Base-by-base conservation (phyloP, 2,888 invertebrate species). In the Mesorhabditis spiculigera region DNA sequence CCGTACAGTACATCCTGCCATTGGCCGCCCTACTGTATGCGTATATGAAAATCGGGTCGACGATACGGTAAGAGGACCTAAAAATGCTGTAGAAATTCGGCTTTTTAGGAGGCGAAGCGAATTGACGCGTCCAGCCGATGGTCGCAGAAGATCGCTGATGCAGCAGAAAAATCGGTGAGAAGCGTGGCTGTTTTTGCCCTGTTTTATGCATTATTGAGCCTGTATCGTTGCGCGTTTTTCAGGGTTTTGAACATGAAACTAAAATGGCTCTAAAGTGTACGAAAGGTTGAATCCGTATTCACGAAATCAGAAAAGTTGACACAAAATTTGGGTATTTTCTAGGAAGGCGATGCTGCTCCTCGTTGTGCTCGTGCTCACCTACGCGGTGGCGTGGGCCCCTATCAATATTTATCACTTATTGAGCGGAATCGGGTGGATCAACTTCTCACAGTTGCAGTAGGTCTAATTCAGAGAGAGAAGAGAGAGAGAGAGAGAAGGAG, bases 321-420 rank as follows among this genome's bases (percentile, higher is more conserved):
- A 28, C 28, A 28, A 28, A 28, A 28, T 28, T 50, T 50, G 1
- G 58, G 8, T 50, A 13, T 50, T 62, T 68, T 73, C 6, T 65
- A 81, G 81, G 65, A 91, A 92, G 80, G 94, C 94, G 16, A 93
- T 94, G 87, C 90, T 92, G 10, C 90, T 95, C 43, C 89, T 95
- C 5, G 91, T 92, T 75, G 91, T 92, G 45, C 93, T 94, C 76
- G 93, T 93, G 5, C 89, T 92, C 4, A 93, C 93, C 5, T 94
- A 94, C 86, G 93, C 92, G 2, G 90, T 93, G 70, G 93, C 93
- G 81, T 95, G 94, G 94, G 87, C 94, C 76, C 95, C 94, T 0
- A 87, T 94, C 73, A 94, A 94, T 85, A 90, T 93, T 6, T 92
- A 92, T 87, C 94, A 94, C 87, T 77, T 83, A 10, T 72, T 85